Evolutionary conservation across 2,888 invertebrate species (phyloP).

Genomic region (Stramonita haemastoma): DNA sequence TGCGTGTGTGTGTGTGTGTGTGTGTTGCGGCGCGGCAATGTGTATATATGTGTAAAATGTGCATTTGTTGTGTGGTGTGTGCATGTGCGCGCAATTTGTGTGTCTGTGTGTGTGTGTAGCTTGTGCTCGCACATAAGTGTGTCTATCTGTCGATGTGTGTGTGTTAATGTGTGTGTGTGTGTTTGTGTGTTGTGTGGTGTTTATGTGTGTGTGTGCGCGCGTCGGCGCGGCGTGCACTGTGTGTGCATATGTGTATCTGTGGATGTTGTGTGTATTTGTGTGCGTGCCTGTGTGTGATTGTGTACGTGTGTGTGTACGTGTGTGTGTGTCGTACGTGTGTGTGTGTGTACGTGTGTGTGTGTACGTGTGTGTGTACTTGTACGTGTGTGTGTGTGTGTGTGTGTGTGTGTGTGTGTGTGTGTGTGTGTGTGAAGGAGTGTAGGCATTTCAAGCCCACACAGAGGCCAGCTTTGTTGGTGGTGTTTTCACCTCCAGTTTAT

Average conservation of each 20-base stretch:
- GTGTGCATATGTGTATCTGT: background rate
- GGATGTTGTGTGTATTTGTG: background rate
- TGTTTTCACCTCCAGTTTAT: background rate
- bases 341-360: background rate
- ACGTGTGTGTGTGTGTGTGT: background rate
- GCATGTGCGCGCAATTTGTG: no score
- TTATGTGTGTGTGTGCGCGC: background rate
- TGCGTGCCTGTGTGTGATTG: background rate
- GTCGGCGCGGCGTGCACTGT: background rate
- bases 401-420: background rate
- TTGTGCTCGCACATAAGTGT: no score
- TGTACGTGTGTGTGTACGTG: background rate
- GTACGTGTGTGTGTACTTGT: background rate
- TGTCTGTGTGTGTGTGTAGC: no score
- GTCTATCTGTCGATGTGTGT: background rate
- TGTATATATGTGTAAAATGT: no score
- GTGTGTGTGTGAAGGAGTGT: background rate
- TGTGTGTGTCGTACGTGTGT: background rate
- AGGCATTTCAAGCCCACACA: background rate
- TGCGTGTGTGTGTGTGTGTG: no score
- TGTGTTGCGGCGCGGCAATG: no score
- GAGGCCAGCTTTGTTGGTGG: background rate
- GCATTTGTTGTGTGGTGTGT: no score
- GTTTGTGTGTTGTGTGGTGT: background rate
- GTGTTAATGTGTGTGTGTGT: background rate